A percentile compares a stretch with the other conserved stretches of the same genome.
Evolutionary conservation across 2,797 vertebrate genomes (phyloP).

Genomic region (Mus minutoides): DNA sequence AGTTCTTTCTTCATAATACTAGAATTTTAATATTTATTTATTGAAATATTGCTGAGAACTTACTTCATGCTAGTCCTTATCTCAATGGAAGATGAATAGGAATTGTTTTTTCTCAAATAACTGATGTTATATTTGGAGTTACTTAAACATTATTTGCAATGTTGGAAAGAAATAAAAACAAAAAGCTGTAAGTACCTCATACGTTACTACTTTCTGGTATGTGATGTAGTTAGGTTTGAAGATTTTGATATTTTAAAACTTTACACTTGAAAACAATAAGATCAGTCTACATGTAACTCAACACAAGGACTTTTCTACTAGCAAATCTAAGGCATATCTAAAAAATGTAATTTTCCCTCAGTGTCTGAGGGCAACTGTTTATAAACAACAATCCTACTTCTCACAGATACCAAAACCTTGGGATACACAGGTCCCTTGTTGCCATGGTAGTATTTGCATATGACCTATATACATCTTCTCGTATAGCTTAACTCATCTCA

Average conservation of each 20-base stretch:
- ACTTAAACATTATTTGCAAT: neutral
- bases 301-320: neutral
- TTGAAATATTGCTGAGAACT: neutral
- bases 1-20: neutral
- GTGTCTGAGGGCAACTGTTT: neutral
- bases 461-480: no score
- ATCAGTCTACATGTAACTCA: neutral
- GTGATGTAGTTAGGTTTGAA: neutral
- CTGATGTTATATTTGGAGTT: neutral
- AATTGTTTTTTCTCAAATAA: neutral
- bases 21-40: neutral
- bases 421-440: neutral
- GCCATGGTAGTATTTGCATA: neutral
- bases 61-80: neutral
- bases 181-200: neutral
- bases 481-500: neutral
- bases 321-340: neutral
- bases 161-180: neutral
- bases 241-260: neutral
- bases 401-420: neutral
- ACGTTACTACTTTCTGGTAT: neutral
- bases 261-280: conserved; percentile 1
- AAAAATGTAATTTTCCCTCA: neutral
- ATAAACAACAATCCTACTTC: neutral
- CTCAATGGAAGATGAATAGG: neutral